Evolutionary conservation across 2,113 vertebrate species (phyloP).

Genomic region (Tychaedon coryphoeus): DNA sequence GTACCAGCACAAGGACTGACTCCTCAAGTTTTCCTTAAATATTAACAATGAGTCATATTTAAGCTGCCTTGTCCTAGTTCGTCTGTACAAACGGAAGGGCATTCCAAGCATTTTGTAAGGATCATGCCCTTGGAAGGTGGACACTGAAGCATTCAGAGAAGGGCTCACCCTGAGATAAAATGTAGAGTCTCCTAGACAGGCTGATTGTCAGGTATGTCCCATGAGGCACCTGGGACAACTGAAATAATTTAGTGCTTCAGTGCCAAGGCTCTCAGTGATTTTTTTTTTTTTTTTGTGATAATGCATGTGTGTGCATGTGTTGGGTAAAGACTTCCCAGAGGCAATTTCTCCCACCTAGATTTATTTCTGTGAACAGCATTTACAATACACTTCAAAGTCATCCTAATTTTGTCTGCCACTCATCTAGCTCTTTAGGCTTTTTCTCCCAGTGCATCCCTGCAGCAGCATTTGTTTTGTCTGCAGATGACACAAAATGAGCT

Average conservation of each 20-base stretch:
- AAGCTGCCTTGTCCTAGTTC: background rate
- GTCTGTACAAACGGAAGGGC: background rate
- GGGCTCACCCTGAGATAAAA: background rate
- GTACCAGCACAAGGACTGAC: background rate
- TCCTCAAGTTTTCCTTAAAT: background rate
- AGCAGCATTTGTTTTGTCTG: background rate
- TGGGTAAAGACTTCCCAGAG: background rate
- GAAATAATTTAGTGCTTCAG: background rate
- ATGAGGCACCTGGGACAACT: background rate
- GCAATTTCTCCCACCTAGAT: background rate
- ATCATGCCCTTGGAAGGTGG: background rate
- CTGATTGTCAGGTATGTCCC: background rate
- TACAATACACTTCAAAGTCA: background rate
- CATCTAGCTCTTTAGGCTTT: rapidly evolving
- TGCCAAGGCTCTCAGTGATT: background rate
- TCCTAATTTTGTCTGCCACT: background rate
- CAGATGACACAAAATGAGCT: background rate
- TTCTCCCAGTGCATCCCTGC: background rate
- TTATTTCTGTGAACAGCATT: background rate
- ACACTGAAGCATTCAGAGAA: background rate
- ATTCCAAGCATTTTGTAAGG: background rate
- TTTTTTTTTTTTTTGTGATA: background rate
- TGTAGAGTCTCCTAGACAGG: background rate
- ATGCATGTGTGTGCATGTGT: rapidly evolving
- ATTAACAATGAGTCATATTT: background rate